Evolutionary conservation across 1,140 invertebrate genomes (phyloP).

Genomic region (Conus betulinus): DNA sequence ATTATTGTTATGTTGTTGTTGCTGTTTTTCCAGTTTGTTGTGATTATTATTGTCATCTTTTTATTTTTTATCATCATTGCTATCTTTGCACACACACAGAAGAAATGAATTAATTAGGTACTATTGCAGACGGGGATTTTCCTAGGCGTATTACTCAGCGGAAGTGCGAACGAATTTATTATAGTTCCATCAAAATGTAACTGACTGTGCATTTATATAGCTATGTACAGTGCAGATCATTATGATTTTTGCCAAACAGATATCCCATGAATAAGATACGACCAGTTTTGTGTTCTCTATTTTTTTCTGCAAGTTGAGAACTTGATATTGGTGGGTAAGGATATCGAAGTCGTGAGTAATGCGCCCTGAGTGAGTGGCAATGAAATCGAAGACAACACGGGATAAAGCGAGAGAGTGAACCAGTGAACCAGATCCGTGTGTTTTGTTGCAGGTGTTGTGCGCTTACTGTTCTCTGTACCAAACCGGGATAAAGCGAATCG

Average conservation of each 20-base stretch:
- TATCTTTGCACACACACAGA: too few species aligned
- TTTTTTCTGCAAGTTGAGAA: background rate
- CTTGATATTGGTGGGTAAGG: background rate
- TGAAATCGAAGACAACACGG: background rate
- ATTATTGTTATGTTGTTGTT: too few species aligned
- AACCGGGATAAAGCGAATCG: conserved; percentile 9
- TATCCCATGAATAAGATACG: background rate
- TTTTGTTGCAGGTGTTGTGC: conserved; percentile 33
- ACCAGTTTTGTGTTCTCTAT: background rate
- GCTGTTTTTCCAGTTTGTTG: too few species aligned
- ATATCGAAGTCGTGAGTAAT: background rate
- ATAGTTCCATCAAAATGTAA: background rate
- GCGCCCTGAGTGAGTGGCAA: conserved; percentile 10
- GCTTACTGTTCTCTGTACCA: background rate
- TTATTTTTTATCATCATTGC: too few species aligned
- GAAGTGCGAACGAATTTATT: conserved; percentile 1
- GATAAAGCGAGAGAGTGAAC: background rate
- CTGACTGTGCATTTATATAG: background rate
- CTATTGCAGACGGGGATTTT: background rate
- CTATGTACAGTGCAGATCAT: background rate
- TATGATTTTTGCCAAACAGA: background rate
- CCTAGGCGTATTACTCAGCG: background rate
- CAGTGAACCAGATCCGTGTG: background rate
- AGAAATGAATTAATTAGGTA: background rate
- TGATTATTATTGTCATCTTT: too few species aligned